Base-by-base conservation (phyloP, 64 coral and sea anemone genomes). In the Hydrozoanthus tunicans region DNA sequence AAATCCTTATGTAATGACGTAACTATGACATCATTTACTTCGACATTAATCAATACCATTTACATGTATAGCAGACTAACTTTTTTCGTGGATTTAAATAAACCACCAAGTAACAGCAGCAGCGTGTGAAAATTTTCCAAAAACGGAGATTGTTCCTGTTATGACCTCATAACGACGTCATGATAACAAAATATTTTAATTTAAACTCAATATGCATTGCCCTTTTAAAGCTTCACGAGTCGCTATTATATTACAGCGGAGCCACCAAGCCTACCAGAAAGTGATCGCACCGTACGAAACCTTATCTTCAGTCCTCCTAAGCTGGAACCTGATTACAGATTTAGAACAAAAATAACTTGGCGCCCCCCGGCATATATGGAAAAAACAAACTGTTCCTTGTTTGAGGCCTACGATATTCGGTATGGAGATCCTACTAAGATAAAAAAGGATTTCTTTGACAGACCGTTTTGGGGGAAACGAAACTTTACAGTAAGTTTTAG, bases 371-470 rank as follows among this genome's bases (percentile, higher is more conserved):
- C 84, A 24, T 88, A 88, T 25, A 43, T 51, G 23, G 84, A 74
- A 14, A 88, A 88, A 73, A 88, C 84, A 1, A 88, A 88, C 84
- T 88, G 84, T 54, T 59, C 55, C 67, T 52, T 64, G 32, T 14
- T 88, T 8, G 5, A n/a, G 5, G 27, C 0, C 10, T 88, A 88
- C 61, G 1, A 1, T 17, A 5, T 59, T 1, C 3, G 8, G 3
- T 88, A 88, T 25, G 84, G 84, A 0, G 68, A 88, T 17, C 84
- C 84, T 3, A 88, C 43, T 0, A 73, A 88, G 27, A 6, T 52
- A 6, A 88, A 1, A 10, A 43, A 14, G 3, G 0, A 6, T 9
- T 58, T 17, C 3, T 59, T 9, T 8, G 3, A 5, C 20, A 0
- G 1, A 6, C 14, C 17, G 0, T 8, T 4, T 51, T 82, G 61